Base-by-base conservation (phyloP, 1,140 invertebrate species). In the Drosophila elegans region DNA sequence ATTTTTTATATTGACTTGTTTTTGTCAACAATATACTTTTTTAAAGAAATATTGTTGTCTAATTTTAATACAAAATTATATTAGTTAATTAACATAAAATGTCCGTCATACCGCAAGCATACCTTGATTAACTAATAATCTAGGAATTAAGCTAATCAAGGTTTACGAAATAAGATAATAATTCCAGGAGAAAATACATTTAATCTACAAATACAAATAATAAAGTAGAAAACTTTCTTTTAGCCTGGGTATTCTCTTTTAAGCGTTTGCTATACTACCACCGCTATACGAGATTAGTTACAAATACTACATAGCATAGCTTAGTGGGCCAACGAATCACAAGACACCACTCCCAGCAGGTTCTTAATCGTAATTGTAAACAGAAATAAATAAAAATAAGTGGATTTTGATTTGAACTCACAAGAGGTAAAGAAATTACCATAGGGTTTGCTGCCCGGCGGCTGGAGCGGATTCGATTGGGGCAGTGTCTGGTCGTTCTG, bases 401-500 rank as follows among this genome's bases (percentile, higher is more conserved):
- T 80, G 77, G 82, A 90, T 83, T 91, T 83, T 84, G 72, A 62
- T 90, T 86, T 89, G 84, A 92, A 92, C 91, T 92, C 91, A 92
- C 91, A 92, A 92, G 91, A 92, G 91, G 89, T 91, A 91, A 92
- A 92, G 64, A 92, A 92, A 92, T 93, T 91, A 97, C 96, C 96
- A 94, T 97, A 97, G 93, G 97, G 96, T 94, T 97, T 97, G 93
- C 96, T 96, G 84, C 96, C 96, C 63, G 96, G 96, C 93, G 96
- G 96, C 63, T 96, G 96, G 94, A 96, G 95, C 69, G 95, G 94
- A 93, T 94, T 96, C 81, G 95, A 95, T 92, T 95, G 96, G 92
- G 95, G 96, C 94, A 95, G 95, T 93, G 82, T 94, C 91, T 94
- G 95, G 94, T 95, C 95, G 93, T 96, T 94, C 85, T 95, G 95